phyloP scores from a whole-genome alignment of 2,113 vertebrate genomes.

The Dromaius novaehollandiae region DNA sequence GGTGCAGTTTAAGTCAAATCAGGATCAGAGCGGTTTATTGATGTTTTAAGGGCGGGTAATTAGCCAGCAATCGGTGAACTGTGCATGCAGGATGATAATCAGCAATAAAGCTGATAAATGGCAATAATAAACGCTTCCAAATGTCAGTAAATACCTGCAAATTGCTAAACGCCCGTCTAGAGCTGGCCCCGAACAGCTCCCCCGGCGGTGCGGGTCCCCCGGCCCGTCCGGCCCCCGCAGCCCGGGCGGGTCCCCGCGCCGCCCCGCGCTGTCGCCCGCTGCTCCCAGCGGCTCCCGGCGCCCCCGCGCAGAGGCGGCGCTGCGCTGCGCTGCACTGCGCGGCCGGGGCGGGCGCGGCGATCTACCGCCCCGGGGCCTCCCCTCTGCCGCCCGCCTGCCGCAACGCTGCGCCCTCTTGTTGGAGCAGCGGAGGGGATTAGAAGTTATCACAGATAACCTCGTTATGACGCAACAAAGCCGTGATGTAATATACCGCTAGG shows the following conservation, averaged over 20 bases:
- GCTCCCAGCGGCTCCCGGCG: too few relatives aligned
- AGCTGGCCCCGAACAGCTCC: neutral
- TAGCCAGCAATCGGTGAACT: neutral
- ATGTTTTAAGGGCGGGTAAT: neutral
- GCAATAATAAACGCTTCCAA: neutral
- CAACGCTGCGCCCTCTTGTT: neutral
- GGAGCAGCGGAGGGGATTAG: neutral
- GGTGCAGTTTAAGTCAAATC: neutral
- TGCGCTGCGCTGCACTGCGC: too few relatives aligned
- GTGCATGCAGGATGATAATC: neutral
- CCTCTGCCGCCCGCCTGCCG: too few relatives aligned
- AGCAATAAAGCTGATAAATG: neutral
- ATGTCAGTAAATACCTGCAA: neutral
- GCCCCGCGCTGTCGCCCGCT: too few relatives aligned
- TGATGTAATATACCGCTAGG: neutral
- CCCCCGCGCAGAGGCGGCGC: too few relatives aligned
- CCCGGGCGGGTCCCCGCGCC: too few relatives aligned
- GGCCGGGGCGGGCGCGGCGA: too few relatives aligned
- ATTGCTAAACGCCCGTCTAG: neutral
- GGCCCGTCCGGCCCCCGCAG: too few relatives aligned
- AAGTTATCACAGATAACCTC: neutral
- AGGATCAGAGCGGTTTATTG: neutral
- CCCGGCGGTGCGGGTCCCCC: too few relatives aligned
- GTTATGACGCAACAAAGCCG: neutral
- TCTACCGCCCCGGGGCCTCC: too few relatives aligned